A percentile compares a stretch with the other conserved stretches of the same genome.
Conservation (phyloP, 2,888 invertebrate species). For the Pheosia gnoma region DNA sequence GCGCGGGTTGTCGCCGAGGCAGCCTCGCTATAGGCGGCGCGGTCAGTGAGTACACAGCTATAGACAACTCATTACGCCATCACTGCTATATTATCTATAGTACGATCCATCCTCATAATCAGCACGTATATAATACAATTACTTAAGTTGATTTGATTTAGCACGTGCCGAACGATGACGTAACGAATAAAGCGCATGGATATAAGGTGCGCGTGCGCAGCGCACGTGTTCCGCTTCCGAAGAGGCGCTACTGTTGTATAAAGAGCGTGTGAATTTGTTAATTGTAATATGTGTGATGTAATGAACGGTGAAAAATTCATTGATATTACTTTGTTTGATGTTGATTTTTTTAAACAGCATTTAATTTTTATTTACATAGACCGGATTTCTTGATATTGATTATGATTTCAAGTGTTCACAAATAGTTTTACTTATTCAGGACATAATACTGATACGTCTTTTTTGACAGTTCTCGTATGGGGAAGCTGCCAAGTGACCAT, state of each 20-base stretch:
- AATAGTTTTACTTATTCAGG: no score
- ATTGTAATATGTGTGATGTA: not conserved
- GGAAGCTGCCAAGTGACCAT: no score
- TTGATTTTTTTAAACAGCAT: no score
- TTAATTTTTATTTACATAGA: no score
- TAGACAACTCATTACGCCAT: not conserved
- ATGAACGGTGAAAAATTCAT: not conserved
- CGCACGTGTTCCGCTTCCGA: slow-evolving; percentile 65
- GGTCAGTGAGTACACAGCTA: no score
- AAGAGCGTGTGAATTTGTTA: slow-evolving; percentile 45
- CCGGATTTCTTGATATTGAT: no score
- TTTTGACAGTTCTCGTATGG: no score
- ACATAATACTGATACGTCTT: no score
- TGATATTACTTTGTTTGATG: no score
- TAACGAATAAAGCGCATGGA: slow-evolving; percentile 20
- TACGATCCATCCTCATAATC: not conserved
- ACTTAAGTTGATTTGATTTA: not conserved
- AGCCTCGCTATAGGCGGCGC: no score
- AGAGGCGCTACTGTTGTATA: slow-evolving; percentile 49
- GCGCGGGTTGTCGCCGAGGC: no score
- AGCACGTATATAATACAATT: not conserved
- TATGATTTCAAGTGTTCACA: no score
- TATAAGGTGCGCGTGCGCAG: slow-evolving; percentile 18
- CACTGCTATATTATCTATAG: not conserved
- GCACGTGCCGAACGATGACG: slow-evolving; percentile 11